Conservation (phyloP, 2,113 vertebrate genomes). For the Gadus macrocephalus region DNA sequence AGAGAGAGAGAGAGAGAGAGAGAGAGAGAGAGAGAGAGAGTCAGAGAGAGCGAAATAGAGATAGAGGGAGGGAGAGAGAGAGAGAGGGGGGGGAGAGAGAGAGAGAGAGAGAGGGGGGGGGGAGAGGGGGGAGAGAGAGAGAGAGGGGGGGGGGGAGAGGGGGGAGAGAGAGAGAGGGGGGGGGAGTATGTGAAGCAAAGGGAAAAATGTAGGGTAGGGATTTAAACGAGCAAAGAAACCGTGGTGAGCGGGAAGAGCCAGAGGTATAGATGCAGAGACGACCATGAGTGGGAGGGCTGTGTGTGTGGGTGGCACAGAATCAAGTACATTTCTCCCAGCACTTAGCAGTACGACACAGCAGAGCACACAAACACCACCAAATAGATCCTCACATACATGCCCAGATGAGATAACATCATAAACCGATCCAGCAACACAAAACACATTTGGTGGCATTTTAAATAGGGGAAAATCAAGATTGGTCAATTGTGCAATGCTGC, state of each 20-base stretch:
- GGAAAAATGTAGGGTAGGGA: conserved; percentile 69
- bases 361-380: conserved; percentile 58
- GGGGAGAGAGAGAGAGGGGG: conserved; percentile 26
- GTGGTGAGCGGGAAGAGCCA: conserved; percentile 70
- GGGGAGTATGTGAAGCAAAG: conserved; percentile 30
- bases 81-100: background rate
- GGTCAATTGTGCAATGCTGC: background rate
- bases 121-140: background rate
- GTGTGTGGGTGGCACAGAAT: conserved; percentile 74
- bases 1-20: background rate
- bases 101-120: background rate
- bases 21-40: background rate
- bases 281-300: conserved; percentile 72
- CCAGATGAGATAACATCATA: conserved; percentile 28
- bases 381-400: conserved; percentile 34
- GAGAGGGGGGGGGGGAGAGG: conserved; percentile 29
- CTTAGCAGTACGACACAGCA: conserved; percentile 66
- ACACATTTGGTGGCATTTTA: conserved; percentile 12
- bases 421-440: conserved; percentile 24
- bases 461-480: background rate
- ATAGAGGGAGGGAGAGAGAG: background rate
- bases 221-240: conserved; percentile 67
- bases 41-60: too few species aligned
- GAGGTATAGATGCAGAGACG: conserved; percentile 74
- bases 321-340: conserved; percentile 77